A percentile compares a stretch with the other conserved stretches of the same genome.
These are phyloP conservation scores for Pantherophis vulpinus DNA, from an alignment of 2,797 vertebrate genomes.

Conservation along the genomic window DNA sequence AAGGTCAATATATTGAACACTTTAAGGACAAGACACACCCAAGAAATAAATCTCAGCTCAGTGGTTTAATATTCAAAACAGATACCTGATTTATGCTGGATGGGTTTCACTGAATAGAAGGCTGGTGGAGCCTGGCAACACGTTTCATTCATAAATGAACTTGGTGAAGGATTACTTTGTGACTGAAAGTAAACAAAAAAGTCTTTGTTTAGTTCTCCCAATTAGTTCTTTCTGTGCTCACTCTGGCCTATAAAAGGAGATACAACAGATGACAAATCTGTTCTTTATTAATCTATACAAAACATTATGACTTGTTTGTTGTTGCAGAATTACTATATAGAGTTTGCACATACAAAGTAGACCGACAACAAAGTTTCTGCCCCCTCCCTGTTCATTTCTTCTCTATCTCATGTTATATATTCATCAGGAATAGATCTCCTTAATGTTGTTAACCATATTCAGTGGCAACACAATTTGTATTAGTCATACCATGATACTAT, in stretches of 20 bases:
- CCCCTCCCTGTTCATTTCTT: neutral
- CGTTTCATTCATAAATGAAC: constrained; percentile 66
- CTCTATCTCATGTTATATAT: neutral
- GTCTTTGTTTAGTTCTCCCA: constrained; percentile 3
- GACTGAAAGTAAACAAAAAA: constrained; percentile 64
- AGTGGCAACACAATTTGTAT: neutral
- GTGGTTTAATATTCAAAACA: neutral
- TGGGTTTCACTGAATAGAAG: constrained; percentile 55
- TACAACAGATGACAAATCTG: neutral
- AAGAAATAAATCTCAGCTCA: neutral
- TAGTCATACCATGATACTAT: neutral
- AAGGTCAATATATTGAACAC: neutral
- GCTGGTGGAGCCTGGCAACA: constrained; percentile 39
- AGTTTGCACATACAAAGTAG: neutral
- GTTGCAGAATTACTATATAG: too few relatives aligned
- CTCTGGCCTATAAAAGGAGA: fast-evolving
- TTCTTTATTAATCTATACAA: neutral
- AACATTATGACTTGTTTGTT: neutral
- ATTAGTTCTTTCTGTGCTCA: neutral
- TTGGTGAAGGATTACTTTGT: constrained; percentile 69
- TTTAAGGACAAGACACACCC: neutral
- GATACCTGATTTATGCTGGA: constrained; percentile 67
- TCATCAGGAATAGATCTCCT: neutral
- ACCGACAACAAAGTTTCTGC: neutral
- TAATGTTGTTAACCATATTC: neutral